These are phyloP conservation scores for Gobio gobio DNA, from an alignment of 2,113 vertebrate genomes.

Conservation along the genomic window DNA sequence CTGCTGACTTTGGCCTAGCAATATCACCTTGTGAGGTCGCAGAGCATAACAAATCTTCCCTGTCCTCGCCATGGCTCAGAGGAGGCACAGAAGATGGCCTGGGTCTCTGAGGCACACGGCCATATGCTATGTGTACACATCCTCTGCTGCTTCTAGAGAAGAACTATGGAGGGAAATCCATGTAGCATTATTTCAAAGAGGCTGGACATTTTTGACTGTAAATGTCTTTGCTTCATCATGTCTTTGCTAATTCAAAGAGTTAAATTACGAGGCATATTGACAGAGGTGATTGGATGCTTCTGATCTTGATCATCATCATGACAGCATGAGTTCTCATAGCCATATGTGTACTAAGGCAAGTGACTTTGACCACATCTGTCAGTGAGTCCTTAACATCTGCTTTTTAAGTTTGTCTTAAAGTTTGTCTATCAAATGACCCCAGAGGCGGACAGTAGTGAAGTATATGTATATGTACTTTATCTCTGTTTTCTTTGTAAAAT, in stretches of 20 bases:
- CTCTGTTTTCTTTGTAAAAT: too few species aligned
- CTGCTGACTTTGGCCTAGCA: constrained; percentile 32
- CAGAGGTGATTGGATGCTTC: neutral
- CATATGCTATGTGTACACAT: constrained; percentile 2
- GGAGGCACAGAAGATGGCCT: neutral
- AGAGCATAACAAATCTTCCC: constrained; percentile 9
- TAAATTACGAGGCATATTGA: neutral
- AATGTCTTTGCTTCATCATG: too few species aligned
- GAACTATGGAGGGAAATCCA: neutral
- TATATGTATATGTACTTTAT: too few species aligned
- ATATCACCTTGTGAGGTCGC: constrained; percentile 40
- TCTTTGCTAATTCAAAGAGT: neutral
- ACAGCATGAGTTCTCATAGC: constrained; percentile 10
- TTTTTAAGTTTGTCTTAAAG: constrained; percentile 19
- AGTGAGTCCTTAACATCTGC: constrained; percentile 42
- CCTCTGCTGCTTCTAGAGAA: neutral
- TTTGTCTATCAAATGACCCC: constrained; percentile 28
- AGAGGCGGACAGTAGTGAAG: too few species aligned
- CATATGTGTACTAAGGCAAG: neutral
- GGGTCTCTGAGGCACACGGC: constrained; percentile 18
- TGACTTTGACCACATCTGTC: constrained; percentile 50
- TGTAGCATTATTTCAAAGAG: neutral
- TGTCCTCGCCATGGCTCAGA: constrained; percentile 3
- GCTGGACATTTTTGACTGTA: too few species aligned
- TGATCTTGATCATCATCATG: neutral